These are phyloP conservation scores for Hartigia nigra DNA, from an alignment of 2,888 invertebrate genomes.

Conservation along the genomic window DNA sequence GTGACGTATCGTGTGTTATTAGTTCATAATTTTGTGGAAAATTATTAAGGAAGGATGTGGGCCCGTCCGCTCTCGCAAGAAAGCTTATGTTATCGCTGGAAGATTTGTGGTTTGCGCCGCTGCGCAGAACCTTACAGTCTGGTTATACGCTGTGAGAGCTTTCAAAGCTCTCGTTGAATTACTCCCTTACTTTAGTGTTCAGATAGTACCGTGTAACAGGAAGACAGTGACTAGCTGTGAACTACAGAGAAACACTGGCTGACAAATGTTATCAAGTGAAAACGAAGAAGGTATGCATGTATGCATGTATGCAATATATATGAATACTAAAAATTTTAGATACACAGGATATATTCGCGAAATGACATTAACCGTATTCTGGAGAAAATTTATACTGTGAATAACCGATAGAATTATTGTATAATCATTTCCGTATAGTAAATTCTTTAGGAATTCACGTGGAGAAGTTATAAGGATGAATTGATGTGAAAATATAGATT, in stretches of 20 bases:
- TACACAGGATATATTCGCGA: not conserved
- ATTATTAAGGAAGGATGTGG: constrained; percentile 61
- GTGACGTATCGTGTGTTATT: constrained; percentile 48
- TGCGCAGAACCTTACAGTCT: not conserved
- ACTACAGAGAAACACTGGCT: not conserved
- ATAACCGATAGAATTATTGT: not conserved
- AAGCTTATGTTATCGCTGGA: constrained; percentile 55
- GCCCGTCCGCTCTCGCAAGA: constrained; percentile 58
- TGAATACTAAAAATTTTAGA: not conserved
- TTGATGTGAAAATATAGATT: not conserved
- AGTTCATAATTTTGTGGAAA: constrained; percentile 57
- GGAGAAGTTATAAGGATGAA: not conserved
- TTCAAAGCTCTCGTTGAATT: not conserved
- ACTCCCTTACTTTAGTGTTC: not conserved
- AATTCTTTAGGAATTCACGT: not conserved
- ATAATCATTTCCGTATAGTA: not conserved
- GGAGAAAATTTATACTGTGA: not conserved
- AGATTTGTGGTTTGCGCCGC: constrained; percentile 44
- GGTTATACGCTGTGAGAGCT: not conserved
- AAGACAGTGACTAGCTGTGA: not conserved
- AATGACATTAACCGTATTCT: not conserved
- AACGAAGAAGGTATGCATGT: not conserved
- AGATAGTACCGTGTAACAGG: not conserved
- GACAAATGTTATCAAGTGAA: not conserved
- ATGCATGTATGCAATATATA: no score